These are phyloP conservation scores for Spodoptera littoralis DNA, from an alignment of 2,888 invertebrate species.

Conservation along the genomic window DNA sequence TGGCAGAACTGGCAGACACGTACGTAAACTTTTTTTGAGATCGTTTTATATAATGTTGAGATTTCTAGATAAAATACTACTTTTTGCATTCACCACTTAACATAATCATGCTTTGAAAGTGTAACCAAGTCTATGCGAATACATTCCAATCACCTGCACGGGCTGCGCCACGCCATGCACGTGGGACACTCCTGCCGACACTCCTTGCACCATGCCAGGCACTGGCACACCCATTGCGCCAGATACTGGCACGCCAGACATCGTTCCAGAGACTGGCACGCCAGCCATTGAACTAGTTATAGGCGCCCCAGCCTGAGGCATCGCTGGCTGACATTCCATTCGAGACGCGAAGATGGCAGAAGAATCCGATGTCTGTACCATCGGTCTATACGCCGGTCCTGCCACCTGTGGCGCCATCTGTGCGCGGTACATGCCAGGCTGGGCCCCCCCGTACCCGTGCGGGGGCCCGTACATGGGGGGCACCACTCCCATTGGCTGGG, in stretches of 20 bases:
- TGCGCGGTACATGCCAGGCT: slow-evolving; percentile 75
- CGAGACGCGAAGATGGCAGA: slow-evolving; percentile 33
- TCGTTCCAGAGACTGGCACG: slow-evolving; percentile 17
- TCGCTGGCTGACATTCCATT: slow-evolving; percentile 50
- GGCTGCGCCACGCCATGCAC: slow-evolving; percentile 59
- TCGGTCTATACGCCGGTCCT: slow-evolving; percentile 32
- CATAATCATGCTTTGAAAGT: slow-evolving; percentile 56
- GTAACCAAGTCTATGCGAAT: slow-evolving; percentile 44
- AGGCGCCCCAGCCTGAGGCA: slow-evolving; percentile 21
- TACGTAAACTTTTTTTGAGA: background rate
- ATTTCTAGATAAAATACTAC: background rate
- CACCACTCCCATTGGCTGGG: slow-evolving; percentile 66
- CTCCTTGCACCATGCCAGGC: slow-evolving; percentile 23
- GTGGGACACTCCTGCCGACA: slow-evolving; percentile 49
- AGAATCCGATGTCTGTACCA: slow-evolving; percentile 30
- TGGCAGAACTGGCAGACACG: no score
- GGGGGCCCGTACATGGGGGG: slow-evolving; percentile 65
- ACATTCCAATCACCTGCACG: slow-evolving; percentile 68
- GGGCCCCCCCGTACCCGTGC: slow-evolving; percentile 68
- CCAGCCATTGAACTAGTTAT: background rate
- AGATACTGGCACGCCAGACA: slow-evolving; percentile 16
- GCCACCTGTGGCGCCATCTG: slow-evolving; percentile 65
- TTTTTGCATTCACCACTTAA: slow-evolving; percentile 24
- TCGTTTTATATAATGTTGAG: background rate
- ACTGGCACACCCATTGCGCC: slow-evolving; percentile 1